Base-by-base conservation (phyloP, 2,797 vertebrate species). In the Lagodon rhomboides region DNA sequence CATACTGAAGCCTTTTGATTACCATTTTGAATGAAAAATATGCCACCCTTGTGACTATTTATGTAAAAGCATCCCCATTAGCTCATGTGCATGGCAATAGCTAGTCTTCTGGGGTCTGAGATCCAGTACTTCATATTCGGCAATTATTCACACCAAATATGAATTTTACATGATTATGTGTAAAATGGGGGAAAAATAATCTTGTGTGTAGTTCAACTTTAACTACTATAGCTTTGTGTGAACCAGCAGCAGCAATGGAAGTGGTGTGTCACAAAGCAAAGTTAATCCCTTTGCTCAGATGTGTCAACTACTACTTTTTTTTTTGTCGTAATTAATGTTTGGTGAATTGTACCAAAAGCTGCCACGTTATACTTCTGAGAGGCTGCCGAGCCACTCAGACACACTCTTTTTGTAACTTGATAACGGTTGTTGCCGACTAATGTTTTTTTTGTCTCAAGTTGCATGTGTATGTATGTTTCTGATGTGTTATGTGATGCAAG, bases 271-370 rank as follows among this genome's bases (percentile, higher is more conserved):
- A 1, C 16, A 25, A 41, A 43, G 2, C 10, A 60, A 72, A 25
- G 17, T 8, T 27, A 7, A 4, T 25, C 15, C 23, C 13, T 16
- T 25, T 54, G 7, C 10, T 20, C 15, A 63, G 1, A 44, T 1
- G 12, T n/a, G 58, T 38, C 56, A 12, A 12, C 30, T n/a, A 30
- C 25, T 4, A 18, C 11, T 3, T n/a, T 3, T n/a, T 12, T 30
- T 12, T 25, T 54, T 59, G 55, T 43, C 12, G 11, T 23, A 17
- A 18, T 59, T 58, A n/a, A 59, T 55, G 23, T 51, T 68, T 58
- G 20, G 43, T 61, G 66, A 55, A 63, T 44, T n/a, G 15, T 13
- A 16, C 55, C 11, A 46, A 55, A 68, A 74, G 12, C 30, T 38
- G 20, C 23, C 56, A 34, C 4, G 1, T 76, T 41, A 30, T 30